Evolutionary conservation across 2,888 invertebrate genomes (phyloP).

Genomic region (Dryobota labecula): DNA sequence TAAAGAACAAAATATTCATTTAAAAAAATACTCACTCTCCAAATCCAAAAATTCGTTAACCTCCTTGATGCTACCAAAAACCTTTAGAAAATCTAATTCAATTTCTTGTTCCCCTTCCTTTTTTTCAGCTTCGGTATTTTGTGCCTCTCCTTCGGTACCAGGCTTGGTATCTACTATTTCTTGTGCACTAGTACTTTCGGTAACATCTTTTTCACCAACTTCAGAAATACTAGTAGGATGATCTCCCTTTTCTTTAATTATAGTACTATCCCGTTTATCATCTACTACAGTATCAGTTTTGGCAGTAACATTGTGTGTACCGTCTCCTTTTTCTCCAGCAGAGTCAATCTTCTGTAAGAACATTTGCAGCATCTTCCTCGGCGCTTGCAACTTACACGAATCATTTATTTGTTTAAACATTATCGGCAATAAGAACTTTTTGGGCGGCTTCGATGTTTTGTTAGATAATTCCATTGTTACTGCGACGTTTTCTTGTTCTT

Average conservation of each 20-base stretch:
- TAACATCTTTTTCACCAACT: conserved; percentile 3
- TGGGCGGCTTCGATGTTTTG: conserved; percentile 63
- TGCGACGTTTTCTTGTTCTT: conserved; percentile 61
- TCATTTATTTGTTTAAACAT: conserved; percentile 68
- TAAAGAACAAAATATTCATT: not conserved
- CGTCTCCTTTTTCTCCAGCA: conserved; percentile 29
- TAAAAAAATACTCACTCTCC: conserved; percentile 79
- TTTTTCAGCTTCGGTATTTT: not conserved
- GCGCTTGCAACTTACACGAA: conserved; percentile 49
- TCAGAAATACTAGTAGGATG: not conserved
- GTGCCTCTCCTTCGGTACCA: not conserved
- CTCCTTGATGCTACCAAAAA: conserved; percentile 83
- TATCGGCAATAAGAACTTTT: conserved; percentile 77
- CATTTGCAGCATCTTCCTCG: conserved; percentile 70
- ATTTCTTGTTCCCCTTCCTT: conserved; percentile 27
- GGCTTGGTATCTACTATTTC: not conserved
- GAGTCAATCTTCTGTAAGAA: conserved; percentile 61
- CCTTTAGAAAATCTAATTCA: conserved; percentile 74
- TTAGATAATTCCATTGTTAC: conserved; percentile 52
- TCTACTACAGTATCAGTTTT: conserved; percentile 17
- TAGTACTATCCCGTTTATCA: conserved; percentile 20
- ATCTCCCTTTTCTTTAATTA: conserved; percentile 5
- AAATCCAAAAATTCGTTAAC: conserved; percentile 81
- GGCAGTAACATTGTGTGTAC: conserved; percentile 11
- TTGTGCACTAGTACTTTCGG: conserved; percentile 12